A percentile compares a stretch with the other conserved stretches of the same genome.
Conservation (phyloP, 2,888 invertebrate species). For the Capitulum mitella region DNA sequence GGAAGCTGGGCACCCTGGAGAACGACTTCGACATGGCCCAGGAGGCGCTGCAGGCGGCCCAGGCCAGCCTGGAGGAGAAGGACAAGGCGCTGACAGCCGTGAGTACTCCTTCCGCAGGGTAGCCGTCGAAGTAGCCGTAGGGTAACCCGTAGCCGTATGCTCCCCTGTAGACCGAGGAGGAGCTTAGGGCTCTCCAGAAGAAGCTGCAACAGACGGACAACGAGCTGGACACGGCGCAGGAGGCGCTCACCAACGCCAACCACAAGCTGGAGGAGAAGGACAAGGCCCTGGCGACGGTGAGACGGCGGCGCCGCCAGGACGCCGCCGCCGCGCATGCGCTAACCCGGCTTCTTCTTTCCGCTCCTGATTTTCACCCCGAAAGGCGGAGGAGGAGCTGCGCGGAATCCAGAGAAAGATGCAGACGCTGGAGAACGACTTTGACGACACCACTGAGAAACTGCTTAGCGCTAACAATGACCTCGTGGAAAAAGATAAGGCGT, state of each 20-base stretch:
- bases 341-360: conserved; percentile 8
- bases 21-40: conserved; percentile 83
- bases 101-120: too few species aligned
- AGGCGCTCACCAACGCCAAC: conserved; percentile 89
- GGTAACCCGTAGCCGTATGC: too few species aligned
- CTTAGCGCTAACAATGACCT: too few species aligned
- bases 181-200: conserved; percentile 96
- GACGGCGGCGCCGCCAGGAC: conserved; percentile 44
- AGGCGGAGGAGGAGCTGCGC: too few species aligned
- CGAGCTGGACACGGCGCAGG: conserved; percentile 97
- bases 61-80: conserved; percentile 87
- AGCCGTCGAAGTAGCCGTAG: too few species aligned
- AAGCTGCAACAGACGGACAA: conserved; percentile 99
- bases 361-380: not conserved
- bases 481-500: too few species aligned
- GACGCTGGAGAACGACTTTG: too few species aligned
- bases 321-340: not conserved
- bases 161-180: conserved; percentile 78
- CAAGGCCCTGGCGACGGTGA: conserved; percentile 93
- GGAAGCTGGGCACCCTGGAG: conserved; percentile 91
- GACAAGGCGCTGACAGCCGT: conserved; percentile 82
- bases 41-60: conserved; percentile 81
- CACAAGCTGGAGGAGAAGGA: conserved; percentile 98
- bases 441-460: too few species aligned
- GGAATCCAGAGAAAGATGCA: too few species aligned